Evolutionary conservation across 2,113 vertebrate genomes (phyloP), one percentile per base, ranked within the genome.

Genomic region (Ivindomyrus marchei): DNA sequence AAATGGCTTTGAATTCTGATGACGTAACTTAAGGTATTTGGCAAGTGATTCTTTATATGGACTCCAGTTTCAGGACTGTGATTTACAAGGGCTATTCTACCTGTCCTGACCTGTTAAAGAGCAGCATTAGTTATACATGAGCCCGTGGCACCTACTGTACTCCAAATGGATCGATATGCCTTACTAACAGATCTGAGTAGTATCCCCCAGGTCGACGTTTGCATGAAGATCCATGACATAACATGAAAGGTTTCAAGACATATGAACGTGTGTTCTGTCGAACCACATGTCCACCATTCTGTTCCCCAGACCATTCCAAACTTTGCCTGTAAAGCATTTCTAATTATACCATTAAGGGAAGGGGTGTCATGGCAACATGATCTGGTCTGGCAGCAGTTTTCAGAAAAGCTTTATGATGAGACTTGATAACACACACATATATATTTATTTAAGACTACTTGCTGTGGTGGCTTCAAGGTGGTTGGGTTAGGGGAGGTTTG

Each of bases 361-460:
- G 88, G 15, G 89, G 49, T 50, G 36, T n/a, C 49, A 84, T 31
- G 49, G 36, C 36, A 21, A 83, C 24, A 19, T 21, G 70, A 50
- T 36, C 49, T 36, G 53, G 88, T 89, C 24, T 50, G 70, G 88
- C 47, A 77, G 66, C 47, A 50, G 77, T 85, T 84, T 13, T 39
- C 42, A 45, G 49, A 58, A 62, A 89, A 89, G 80, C 77, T 47
- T 62, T 85, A 36, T 62, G 89, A 85, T 89, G 80, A 58, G 77
- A 58, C 50, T 89, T 11, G 77, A 85, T 85, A 89, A 89, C 74
- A 83, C 42, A 84, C 77, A 89, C 50, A 83, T 85, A 46, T 89
- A 85, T 89, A 62, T 89, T 85, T 85, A 85, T 46, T 36, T 85
- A 62, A 85, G 89, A 89, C 89, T 89, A 89, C 77, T 89, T 80